Conservation (phyloP, 2,113 vertebrate species). For the Periophthalmus modestus region DNA sequence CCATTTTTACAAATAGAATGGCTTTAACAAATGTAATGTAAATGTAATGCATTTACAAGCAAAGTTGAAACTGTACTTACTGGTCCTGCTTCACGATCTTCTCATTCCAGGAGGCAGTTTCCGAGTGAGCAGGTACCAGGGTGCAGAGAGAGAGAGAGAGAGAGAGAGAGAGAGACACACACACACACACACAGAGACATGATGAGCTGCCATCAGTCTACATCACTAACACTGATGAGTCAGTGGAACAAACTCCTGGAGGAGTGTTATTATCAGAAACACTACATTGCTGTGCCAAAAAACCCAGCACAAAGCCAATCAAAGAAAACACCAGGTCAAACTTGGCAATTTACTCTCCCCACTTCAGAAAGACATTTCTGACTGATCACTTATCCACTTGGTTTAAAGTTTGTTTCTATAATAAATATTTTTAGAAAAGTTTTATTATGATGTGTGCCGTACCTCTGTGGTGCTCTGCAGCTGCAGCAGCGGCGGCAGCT, state of each 20-base stretch:
- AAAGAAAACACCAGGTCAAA: conserved; percentile 28
- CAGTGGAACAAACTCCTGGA: conserved; percentile 34
- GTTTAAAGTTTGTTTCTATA: conserved; percentile 6
- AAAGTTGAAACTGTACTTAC: conserved; percentile 68
- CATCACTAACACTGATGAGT: conserved; percentile 46
- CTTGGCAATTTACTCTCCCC: conserved; percentile 19
- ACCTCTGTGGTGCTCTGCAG: conserved; percentile 85
- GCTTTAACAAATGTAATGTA: not conserved
- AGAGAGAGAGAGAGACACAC: no score
- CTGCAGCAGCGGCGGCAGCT: conserved; percentile 61
- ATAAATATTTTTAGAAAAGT: not conserved
- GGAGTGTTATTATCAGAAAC: conserved; percentile 42
- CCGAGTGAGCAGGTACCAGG: conserved; percentile 36
- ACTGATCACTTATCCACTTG: not conserved
- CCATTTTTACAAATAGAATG: not conserved
- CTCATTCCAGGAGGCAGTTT: conserved; percentile 46
- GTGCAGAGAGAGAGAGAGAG: conserved; percentile 26
- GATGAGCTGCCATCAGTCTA: conserved; percentile 40
- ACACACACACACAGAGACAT: conserved; percentile 30
- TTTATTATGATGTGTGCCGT: conserved; percentile 11
- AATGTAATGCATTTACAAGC: not conserved
- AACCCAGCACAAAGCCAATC: conserved; percentile 40
- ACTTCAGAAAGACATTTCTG: not conserved
- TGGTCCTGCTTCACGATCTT: conserved; percentile 81
- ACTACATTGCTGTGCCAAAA: conserved; percentile 28